phyloP scores from a whole-genome alignment of 2,113 vertebrate genomes.

The Nothoprocta pentlandii region DNA sequence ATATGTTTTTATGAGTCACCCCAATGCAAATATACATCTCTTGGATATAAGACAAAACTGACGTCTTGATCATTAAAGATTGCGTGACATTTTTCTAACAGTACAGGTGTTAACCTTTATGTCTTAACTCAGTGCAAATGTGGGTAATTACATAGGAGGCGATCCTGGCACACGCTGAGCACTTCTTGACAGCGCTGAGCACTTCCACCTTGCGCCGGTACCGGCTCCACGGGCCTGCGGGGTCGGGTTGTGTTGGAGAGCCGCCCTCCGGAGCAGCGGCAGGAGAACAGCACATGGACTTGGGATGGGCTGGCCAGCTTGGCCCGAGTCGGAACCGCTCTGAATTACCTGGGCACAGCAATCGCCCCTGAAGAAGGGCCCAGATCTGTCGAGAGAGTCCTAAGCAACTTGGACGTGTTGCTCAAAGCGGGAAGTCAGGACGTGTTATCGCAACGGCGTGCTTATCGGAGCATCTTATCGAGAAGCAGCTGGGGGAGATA shows the following conservation, averaged over 20 bases:
- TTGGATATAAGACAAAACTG: background rate
- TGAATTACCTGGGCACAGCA: fast-evolving
- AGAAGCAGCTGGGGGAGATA: background rate
- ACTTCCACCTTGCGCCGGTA: background rate
- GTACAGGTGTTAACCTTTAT: background rate
- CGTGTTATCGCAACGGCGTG: background rate
- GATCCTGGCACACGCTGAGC: background rate
- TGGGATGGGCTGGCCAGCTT: fast-evolving
- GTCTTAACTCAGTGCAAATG: background rate
- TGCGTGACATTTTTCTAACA: background rate
- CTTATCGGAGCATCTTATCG: background rate
- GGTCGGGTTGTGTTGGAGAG: fast-evolving
- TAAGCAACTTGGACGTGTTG: background rate
- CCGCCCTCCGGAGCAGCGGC: too few species aligned
- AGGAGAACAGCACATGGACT: too few species aligned
- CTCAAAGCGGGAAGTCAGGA: background rate
- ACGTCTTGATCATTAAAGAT: background rate
- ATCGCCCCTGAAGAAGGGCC: background rate
- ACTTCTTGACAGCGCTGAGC: fast-evolving
- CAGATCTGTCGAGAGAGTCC: fast-evolving
- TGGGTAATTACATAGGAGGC: background rate
- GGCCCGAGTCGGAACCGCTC: background rate
- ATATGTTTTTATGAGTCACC: background rate
- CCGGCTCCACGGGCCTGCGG: fast-evolving
- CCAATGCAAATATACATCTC: background rate